These are phyloP conservation scores for Promerops cafer DNA, from an alignment of 2,113 vertebrate genomes.

Conservation along the genomic window DNA sequence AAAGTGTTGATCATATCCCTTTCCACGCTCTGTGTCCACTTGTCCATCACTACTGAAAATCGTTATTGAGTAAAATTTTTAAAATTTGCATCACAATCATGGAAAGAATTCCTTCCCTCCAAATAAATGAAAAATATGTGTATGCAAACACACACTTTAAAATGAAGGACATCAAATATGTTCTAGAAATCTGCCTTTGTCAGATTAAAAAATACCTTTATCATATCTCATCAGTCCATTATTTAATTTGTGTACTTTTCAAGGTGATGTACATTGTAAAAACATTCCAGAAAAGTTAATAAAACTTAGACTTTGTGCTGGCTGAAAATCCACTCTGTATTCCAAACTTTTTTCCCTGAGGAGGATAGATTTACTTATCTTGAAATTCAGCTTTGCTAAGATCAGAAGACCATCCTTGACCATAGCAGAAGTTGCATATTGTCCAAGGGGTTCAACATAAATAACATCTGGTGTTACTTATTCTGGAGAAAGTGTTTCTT, in stretches of 20 bases:
- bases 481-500: background rate
- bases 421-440: background rate
- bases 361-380: background rate
- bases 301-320: background rate
- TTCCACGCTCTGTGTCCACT: background rate
- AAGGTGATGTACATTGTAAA: background rate
- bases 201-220: background rate
- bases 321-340: background rate
- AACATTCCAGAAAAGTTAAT: background rate
- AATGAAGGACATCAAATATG: background rate
- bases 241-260: background rate
- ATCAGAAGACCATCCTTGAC: background rate
- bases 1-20: background rate
- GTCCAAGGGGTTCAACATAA: background rate
- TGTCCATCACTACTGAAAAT: background rate
- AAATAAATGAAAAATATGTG: background rate
- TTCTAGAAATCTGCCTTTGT: background rate
- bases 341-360: background rate
- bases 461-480: background rate
- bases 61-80: background rate
- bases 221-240: background rate
- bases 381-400: conserved; percentile 13
- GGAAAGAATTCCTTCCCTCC: background rate
- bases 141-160: background rate
- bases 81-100: background rate